These are phyloP conservation scores for Alosa alosa DNA, from an alignment of 2,113 vertebrate species.

Conservation along the genomic window DNA sequence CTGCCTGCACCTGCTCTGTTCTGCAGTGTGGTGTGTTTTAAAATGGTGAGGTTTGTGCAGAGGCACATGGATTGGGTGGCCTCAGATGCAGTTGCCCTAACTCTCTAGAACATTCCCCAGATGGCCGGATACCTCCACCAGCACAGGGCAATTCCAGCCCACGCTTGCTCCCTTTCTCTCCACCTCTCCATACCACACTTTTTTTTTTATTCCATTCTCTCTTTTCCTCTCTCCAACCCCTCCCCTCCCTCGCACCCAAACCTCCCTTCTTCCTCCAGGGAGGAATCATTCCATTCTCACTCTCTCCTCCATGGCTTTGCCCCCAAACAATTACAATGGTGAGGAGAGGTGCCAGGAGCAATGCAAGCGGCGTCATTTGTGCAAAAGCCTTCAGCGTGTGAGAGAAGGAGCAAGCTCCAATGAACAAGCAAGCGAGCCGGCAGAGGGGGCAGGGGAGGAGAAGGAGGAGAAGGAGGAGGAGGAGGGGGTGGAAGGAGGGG, in stretches of 20 bases:
- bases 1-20: neutral
- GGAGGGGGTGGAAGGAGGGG: neutral
- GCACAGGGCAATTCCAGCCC: neutral
- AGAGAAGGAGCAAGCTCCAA: neutral
- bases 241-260: neutral
- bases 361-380: neutral
- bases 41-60: neutral
- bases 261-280: neutral
- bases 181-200: neutral
- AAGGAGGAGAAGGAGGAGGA: neutral
- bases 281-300: neutral
- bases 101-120: neutral
- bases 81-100: neutral
- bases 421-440: too few species aligned
- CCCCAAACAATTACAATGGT: conserved; percentile 47
- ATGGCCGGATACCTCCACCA: neutral
- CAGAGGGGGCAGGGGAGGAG: neutral
- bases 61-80: neutral
- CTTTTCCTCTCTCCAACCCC: neutral
- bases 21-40: neutral
- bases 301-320: neutral
- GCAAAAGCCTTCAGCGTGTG: neutral
- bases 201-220: neutral
- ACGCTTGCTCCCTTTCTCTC: neutral
- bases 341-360: conserved; percentile 24